These are phyloP conservation scores for Biston stratarius DNA, from an alignment of 2,888 invertebrate genomes.

Conservation along the genomic window DNA sequence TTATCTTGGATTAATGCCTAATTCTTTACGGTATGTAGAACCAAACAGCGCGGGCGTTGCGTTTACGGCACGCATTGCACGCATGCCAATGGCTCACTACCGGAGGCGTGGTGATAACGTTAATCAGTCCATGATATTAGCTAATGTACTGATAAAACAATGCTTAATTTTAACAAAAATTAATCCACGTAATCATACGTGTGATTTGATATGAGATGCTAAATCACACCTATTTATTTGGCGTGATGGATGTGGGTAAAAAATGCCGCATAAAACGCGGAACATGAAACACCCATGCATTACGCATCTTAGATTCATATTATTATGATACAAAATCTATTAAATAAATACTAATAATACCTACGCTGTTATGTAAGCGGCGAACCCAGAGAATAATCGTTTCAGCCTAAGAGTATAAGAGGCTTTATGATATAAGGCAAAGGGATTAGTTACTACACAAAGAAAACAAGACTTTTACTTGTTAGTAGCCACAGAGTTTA, in stretches of 20 bases:
- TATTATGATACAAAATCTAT: too few relatives aligned
- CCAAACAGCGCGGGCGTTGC: not conserved
- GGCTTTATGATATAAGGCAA: too few relatives aligned
- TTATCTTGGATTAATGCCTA: constrained; percentile 6
- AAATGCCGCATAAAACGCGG: too few relatives aligned
- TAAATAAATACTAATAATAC: too few relatives aligned
- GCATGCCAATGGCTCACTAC: constrained; percentile 7
- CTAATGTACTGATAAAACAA: constrained; percentile 8
- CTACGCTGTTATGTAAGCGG: too few relatives aligned
- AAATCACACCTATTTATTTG: constrained; percentile 4
- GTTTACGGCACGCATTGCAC: not conserved
- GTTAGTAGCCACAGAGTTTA: too few relatives aligned
- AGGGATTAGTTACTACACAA: too few relatives aligned
- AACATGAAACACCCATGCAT: not conserved
- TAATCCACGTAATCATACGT: constrained; percentile 10
- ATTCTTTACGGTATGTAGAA: not conserved
- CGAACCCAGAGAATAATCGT: too few relatives aligned
- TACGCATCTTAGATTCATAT: too few relatives aligned
- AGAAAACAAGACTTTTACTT: too few relatives aligned
- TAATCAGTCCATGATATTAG: constrained; percentile 2
- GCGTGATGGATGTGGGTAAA: not conserved
- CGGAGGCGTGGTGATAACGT: constrained; percentile 19
- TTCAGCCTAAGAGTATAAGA: too few relatives aligned
- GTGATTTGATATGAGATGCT: not conserved
- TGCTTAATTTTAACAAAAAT: not conserved